These are phyloP conservation scores for Saccostrea glomerata DNA, from an alignment of 1,140 invertebrate genomes.

Conservation along the genomic window DNA sequence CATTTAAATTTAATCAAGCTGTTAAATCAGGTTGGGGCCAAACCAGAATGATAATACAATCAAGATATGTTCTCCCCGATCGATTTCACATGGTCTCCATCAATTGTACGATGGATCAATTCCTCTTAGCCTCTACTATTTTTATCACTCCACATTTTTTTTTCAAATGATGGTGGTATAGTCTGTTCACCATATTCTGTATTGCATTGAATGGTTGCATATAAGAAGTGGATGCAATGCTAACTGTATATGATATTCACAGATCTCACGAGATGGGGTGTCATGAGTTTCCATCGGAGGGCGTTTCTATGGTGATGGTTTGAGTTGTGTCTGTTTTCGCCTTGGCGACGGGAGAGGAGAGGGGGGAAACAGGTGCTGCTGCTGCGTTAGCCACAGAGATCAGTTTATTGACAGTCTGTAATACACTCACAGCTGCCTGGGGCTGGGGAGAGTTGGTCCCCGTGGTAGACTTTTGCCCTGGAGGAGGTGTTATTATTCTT, in stretches of 20 bases:
- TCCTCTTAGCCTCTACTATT: no score
- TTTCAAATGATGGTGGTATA: no score
- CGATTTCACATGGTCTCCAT: neutral
- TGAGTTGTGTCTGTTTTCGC: slow-evolving; percentile 25
- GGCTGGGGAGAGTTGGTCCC: slow-evolving; percentile 46
- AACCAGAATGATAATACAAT: neutral
- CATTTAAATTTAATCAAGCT: no score
- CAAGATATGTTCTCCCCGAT: neutral
- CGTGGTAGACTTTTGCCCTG: slow-evolving; percentile 68
- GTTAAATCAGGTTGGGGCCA: no score
- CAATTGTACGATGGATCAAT: no score
- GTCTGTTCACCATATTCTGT: neutral
- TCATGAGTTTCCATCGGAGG: slow-evolving; percentile 21
- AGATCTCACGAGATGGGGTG: neutral
- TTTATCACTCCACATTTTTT: no score
- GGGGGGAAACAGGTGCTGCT: slow-evolving; percentile 31
- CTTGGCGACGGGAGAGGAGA: slow-evolving; percentile 38
- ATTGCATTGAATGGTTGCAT: slow-evolving; percentile 21
- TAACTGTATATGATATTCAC: neutral
- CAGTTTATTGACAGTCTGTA: slow-evolving; percentile 70
- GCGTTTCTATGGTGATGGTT: slow-evolving; percentile 28
- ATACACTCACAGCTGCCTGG: slow-evolving; percentile 56
- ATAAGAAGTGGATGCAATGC: neutral
- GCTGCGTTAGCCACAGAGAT: slow-evolving; percentile 51
- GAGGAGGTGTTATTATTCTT: slow-evolving; percentile 75